Percentiles rank a stretch among this genome's conserved stretches.
Evolutionary conservation across 2,113 vertebrate species (phyloP).

Genomic region (Pygoscelis antarcticus): DNA sequence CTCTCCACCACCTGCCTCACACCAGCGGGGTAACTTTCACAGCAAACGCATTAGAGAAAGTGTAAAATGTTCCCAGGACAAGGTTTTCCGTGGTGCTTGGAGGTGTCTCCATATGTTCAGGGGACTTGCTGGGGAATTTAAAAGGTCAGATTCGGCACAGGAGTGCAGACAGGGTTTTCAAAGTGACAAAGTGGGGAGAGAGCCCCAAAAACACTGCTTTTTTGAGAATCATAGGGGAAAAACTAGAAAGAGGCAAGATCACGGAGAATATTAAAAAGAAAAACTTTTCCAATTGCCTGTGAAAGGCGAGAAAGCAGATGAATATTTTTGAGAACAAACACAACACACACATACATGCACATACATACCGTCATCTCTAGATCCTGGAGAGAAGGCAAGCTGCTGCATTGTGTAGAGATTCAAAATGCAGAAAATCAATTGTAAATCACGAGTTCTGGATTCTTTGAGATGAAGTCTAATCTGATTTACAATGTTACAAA

Average conservation of each 20-base stretch:
- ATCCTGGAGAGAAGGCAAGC: slow-evolving; percentile 14
- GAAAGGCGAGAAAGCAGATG: background rate
- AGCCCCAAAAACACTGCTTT: background rate
- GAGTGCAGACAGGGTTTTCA: background rate
- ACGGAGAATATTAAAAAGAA: background rate
- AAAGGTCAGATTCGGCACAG: background rate
- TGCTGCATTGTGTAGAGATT: slow-evolving; percentile 24
- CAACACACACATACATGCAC: background rate
- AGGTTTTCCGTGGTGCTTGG: background rate
- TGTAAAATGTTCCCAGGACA: background rate
- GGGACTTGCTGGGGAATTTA: background rate
- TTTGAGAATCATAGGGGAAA: background rate
- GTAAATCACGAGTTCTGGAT: slow-evolving; percentile 29
- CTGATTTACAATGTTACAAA: slow-evolving; percentile 60
- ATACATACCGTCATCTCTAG: background rate
- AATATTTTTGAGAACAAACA: background rate
- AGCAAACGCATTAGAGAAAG: background rate
- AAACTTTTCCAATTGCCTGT: background rate
- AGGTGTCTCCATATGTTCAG: background rate
- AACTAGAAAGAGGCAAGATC: background rate
- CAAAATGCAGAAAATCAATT: slow-evolving; percentile 19
- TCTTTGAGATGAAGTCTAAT: slow-evolving; percentile 38
- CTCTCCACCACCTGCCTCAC: background rate
- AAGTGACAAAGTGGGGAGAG: background rate
- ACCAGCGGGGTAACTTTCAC: background rate